Base-by-base conservation (phyloP, 2,888 invertebrate genomes). In the Boloria euphrosyne region DNA sequence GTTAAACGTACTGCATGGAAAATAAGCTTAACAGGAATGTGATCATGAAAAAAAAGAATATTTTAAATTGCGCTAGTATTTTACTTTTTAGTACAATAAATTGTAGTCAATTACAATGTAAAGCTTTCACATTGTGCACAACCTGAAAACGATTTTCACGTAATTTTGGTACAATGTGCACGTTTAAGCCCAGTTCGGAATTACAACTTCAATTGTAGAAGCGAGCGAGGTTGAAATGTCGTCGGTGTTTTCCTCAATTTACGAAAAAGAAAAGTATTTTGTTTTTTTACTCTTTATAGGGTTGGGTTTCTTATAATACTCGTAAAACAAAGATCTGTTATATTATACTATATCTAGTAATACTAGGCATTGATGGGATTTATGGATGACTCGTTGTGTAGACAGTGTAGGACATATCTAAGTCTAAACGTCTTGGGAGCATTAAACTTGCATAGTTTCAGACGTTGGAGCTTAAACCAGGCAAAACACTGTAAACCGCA, bases 201-300 rank as follows among this genome's bases (percentile, higher is more conserved):
- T 64, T 55, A 64, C 60, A 67, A 59, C 44, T 64, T 55, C 60
- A 44, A 64, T 67, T 64, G 59, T 67, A 50, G 44, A 44, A 55
- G 27, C 58, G 53, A 22, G 66, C 57, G 22, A 4, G 49, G 58
- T 52, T 76, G 75, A 78, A 84, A 80, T 82, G 81, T 82, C 81
- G 84, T 74, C 80, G 80, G 84, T 85, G 85, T 87, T 87, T 87
- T 85, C 82, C 80, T 76, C 74, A 80, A 77, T 80, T 81, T 76
- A 76, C 71, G 71, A 73, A 78, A 80, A 78, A 78, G 79, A 72
- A 71, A 76, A 79, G 75, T 78, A 81, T 80, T 86, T 83, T 86
- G 84, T 86, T 87, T 87, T 87, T 31, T 2, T 86, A 75, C 75
- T 76, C 79, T 74, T 67, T 79, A n/a, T 22, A 22, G 16, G 13